Evolutionary conservation across 30 jellyfish, hydroid and myxozoan genomes (phyloP).

Genomic region (Aurelia sp.): DNA sequence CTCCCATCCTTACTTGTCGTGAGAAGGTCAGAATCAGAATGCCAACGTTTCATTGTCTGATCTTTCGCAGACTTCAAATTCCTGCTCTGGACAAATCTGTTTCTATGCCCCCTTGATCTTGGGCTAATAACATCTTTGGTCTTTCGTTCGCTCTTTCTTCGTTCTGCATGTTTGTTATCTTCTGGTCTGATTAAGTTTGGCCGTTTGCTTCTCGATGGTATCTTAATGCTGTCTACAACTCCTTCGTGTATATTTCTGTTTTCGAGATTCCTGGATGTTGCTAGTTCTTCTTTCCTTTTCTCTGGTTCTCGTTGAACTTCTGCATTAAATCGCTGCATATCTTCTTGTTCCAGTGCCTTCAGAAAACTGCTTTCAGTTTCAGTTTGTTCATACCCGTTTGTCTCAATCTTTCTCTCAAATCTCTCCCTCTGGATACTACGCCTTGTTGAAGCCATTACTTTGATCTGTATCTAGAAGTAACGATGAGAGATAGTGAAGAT

Average conservation of each 20-base stretch:
- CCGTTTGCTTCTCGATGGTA: too few species aligned
- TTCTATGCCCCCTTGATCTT: background rate
- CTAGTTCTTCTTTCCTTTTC: background rate
- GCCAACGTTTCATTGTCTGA: slow-evolving; percentile 26
- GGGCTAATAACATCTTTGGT: background rate
- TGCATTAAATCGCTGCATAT: background rate
- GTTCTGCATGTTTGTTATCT: background rate
- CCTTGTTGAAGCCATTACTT: too few species aligned
- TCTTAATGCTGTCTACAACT: too few species aligned
- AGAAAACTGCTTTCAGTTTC: slow-evolving; percentile 69
- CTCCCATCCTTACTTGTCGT: slow-evolving; percentile 20
- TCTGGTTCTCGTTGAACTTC: background rate
- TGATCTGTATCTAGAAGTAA: background rate
- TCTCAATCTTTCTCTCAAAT: background rate
- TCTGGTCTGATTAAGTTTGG: too few species aligned
- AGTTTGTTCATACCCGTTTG: slow-evolving; percentile 7
- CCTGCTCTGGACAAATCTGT: slow-evolving; percentile 13
- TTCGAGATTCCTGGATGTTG: background rate
- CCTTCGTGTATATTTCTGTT: background rate
- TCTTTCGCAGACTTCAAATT: background rate
- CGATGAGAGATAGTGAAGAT: too few species aligned
- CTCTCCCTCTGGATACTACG: too few species aligned
- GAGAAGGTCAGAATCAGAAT: slow-evolving; percentile 69
- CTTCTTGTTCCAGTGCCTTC: slow-evolving; percentile 52
- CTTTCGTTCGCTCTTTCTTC: background rate